Conservation (phyloP, 1,140 invertebrate genomes). For the Neodiprion lecontei region DNA sequence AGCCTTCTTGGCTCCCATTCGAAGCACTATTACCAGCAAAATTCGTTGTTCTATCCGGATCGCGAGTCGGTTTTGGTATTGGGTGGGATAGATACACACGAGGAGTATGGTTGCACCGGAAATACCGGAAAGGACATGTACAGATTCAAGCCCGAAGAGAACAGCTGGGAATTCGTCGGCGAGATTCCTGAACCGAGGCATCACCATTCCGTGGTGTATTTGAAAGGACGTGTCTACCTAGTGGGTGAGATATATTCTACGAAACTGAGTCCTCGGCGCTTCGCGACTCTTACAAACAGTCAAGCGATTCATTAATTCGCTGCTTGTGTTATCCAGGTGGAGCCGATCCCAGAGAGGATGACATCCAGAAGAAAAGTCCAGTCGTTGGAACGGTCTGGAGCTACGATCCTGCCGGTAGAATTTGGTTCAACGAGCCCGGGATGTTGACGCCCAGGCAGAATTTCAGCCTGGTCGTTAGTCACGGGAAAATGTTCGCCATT, state of each 20-base stretch:
- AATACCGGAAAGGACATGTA: slow-evolving; percentile 67
- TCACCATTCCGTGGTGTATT: slow-evolving; percentile 65
- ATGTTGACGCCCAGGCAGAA: slow-evolving; percentile 65
- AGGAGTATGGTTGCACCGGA: slow-evolving; percentile 54
- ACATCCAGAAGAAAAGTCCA: slow-evolving; percentile 59
- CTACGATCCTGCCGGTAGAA: slow-evolving; percentile 64
- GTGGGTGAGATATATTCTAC: slow-evolving; percentile 56
- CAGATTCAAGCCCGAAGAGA: slow-evolving; percentile 63
- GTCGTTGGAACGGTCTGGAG: slow-evolving; percentile 69
- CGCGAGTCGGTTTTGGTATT: slow-evolving; percentile 66
- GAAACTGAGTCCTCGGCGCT: not conserved
- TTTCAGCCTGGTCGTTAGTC: slow-evolving; percentile 65
- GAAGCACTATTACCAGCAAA: slow-evolving; percentile 55
- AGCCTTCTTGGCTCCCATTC: slow-evolving; percentile 38
- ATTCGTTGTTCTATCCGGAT: slow-evolving; percentile 63
- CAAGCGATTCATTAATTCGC: not conserved
- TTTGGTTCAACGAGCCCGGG: slow-evolving; percentile 66
- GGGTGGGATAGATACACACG: slow-evolving; percentile 68
- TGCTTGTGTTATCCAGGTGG: slow-evolving; percentile 56
- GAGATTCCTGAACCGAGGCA: slow-evolving; percentile 67
- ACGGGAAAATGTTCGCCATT: slow-evolving; percentile 66
- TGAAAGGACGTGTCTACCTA: slow-evolving; percentile 65
- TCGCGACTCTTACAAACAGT: not conserved
- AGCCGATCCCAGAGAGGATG: slow-evolving; percentile 66
- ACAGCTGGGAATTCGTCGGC: slow-evolving; percentile 66